phyloP scores from a whole-genome alignment of 2,888 invertebrate genomes.

The Agrochola lota region DNA sequence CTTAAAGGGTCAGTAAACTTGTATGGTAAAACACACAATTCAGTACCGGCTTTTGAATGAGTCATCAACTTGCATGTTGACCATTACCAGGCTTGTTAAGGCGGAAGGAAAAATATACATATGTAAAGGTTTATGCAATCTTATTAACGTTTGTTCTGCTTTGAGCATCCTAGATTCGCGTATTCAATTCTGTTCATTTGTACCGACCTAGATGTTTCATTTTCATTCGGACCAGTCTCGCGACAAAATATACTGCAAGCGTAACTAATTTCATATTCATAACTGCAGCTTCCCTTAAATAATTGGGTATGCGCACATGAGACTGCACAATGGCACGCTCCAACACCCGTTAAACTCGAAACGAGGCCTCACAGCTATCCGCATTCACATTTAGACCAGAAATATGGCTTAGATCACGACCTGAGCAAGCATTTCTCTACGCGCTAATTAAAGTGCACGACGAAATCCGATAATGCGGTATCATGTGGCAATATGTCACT shows the following conservation, averaged over 20 bases:
- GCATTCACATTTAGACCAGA: slow-evolving; percentile 62
- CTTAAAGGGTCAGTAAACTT: slow-evolving; percentile 56
- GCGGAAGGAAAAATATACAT: slow-evolving; percentile 35
- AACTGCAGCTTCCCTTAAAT: slow-evolving; percentile 44
- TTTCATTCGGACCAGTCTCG: neutral
- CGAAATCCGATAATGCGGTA: slow-evolving; percentile 82
- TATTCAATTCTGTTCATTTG: slow-evolving; percentile 9
- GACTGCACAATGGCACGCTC: slow-evolving; percentile 32
- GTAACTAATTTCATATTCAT: slow-evolving; percentile 18
- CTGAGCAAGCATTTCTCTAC: slow-evolving; percentile 75
- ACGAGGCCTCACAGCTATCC: slow-evolving; percentile 50
- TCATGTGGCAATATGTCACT: slow-evolving; percentile 85
- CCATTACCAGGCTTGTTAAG: slow-evolving; percentile 22
- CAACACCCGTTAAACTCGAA: slow-evolving; percentile 43
- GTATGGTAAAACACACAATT: slow-evolving; percentile 49
- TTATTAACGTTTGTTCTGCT: slow-evolving; percentile 33
- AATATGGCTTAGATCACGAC: slow-evolving; percentile 55
- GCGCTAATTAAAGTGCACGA: slow-evolving; percentile 83
- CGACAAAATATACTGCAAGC: slow-evolving; percentile 3
- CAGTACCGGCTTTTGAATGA: slow-evolving; percentile 44
- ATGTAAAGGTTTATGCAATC: slow-evolving; percentile 30
- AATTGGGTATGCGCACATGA: slow-evolving; percentile 35
- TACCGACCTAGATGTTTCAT: slow-evolving; percentile 1
- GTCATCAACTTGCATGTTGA: slow-evolving; percentile 42
- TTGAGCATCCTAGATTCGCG: slow-evolving; percentile 20